Evolutionary conservation across 2,797 vertebrate species (phyloP).

Genomic region (Macrochelys suwanniensis): DNA sequence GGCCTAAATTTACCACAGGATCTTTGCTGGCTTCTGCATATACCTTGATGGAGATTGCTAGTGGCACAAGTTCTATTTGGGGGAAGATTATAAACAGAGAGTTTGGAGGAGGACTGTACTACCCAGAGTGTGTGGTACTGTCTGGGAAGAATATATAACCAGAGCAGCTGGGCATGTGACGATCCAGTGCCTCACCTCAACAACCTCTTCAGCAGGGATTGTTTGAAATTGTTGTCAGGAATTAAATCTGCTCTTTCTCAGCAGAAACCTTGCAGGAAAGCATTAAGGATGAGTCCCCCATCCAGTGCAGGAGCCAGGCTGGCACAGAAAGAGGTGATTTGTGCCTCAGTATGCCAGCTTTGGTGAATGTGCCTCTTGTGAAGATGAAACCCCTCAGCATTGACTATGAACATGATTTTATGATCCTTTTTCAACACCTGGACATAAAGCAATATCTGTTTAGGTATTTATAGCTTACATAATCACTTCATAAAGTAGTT

Average conservation of each 20-base stretch:
- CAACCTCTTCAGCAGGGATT: not conserved
- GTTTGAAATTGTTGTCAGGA: not conserved
- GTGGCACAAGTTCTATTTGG: not conserved
- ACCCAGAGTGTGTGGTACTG: not conserved
- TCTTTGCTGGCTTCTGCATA: not conserved
- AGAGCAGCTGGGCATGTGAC: not conserved
- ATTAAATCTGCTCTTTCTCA: not conserved
- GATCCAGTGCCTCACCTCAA: rapidly evolving
- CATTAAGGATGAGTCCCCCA: not conserved
- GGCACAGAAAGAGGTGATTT: not conserved
- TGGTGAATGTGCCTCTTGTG: not conserved
- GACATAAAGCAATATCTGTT: not conserved
- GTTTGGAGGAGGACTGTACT: not conserved
- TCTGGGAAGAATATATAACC: not conserved
- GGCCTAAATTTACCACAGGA: not conserved
- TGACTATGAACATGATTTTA: constrained; percentile 1
- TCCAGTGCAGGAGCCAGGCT: not conserved
- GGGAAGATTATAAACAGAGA: not conserved
- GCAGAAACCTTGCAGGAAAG: not conserved
- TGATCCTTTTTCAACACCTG: not conserved
- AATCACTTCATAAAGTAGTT: not conserved
- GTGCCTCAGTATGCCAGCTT: rapidly evolving
- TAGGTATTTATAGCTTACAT: not conserved
- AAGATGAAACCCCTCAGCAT: not conserved
- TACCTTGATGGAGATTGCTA: not conserved